These are phyloP conservation scores for Pseudomyrmex dendroicus DNA, from an alignment of 1,140 invertebrate genomes.

Conservation along the genomic window DNA sequence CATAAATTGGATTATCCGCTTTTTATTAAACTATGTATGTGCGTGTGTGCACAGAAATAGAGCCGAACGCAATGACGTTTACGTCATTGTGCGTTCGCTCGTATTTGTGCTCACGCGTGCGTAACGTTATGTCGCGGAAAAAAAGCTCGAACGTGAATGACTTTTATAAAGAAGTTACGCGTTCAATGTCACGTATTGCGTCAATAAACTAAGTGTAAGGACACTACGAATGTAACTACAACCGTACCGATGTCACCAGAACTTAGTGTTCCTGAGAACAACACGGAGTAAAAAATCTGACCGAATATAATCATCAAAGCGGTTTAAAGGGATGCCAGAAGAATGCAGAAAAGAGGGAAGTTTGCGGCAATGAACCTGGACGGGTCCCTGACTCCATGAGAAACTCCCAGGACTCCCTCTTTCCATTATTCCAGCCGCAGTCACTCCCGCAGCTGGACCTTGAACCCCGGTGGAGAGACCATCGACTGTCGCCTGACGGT, in stretches of 20 bases:
- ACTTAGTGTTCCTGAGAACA: background rate
- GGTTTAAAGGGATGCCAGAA: conserved; percentile 34
- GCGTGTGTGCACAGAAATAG: background rate
- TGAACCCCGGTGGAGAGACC: conserved; percentile 72
- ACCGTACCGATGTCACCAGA: background rate
- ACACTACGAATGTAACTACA: background rate
- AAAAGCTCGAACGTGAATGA: background rate
- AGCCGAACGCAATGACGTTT: background rate
- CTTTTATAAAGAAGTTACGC: conserved; percentile 22
- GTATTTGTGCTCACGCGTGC: conserved; percentile 8
- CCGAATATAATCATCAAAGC: background rate
- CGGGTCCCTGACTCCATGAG: conserved; percentile 75
- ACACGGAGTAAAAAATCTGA: background rate
- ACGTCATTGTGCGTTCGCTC: background rate
- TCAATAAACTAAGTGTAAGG: conserved; percentile 19
- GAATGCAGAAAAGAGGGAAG: conserved; percentile 51
- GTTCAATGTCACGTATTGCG: background rate
- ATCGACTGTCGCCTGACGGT: conserved; percentile 66
- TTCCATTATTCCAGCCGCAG: conserved; percentile 74
- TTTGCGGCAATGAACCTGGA: conserved; percentile 78
- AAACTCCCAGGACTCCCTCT: conserved; percentile 78
- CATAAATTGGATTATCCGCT: conserved; percentile 37
- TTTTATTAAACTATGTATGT: background rate
- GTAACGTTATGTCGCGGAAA: background rate
- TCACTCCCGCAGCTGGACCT: conserved; percentile 70